Evolutionary conservation across 2,888 invertebrate species (phyloP).

Genomic region (Lycophotia porphyrea): DNA sequence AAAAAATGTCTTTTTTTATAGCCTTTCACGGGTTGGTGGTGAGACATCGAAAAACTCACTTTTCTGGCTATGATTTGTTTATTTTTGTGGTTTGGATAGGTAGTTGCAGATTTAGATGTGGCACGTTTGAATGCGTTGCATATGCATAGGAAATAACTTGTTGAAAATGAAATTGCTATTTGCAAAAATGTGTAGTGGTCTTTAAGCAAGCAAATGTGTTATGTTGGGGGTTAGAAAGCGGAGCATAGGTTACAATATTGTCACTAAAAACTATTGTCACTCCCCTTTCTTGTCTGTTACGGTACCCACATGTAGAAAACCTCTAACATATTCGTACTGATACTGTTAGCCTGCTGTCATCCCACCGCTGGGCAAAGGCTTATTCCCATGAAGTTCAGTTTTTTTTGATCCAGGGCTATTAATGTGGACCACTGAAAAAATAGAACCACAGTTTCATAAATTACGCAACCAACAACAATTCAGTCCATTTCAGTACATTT

Average conservation of each 20-base stretch:
- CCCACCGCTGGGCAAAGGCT: too few species aligned
- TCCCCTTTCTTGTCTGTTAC: background rate
- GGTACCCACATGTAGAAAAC: background rate
- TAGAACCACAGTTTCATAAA: background rate
- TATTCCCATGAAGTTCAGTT: too few species aligned
- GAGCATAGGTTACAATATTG: background rate
- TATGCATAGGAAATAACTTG: background rate
- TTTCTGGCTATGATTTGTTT: slow-evolving; percentile 42
- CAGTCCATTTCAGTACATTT: slow-evolving; percentile 22
- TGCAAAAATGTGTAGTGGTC: background rate
- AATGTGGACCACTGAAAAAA: too few species aligned
- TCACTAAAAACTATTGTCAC: background rate
- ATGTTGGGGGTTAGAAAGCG: background rate
- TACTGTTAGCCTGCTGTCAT: too few species aligned
- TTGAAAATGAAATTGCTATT: background rate
- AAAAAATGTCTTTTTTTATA: slow-evolving; percentile 70
- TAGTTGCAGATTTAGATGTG: background rate
- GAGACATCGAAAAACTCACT: slow-evolving; percentile 42
- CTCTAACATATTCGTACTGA: background rate
- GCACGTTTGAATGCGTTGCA: background rate
- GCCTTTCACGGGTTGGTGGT: slow-evolving; percentile 32
- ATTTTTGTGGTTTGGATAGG: slow-evolving; percentile 2
- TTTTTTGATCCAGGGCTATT: too few species aligned
- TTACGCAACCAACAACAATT: slow-evolving; percentile 12
- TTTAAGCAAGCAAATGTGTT: background rate